Base-by-base conservation (phyloP, 2,888 invertebrate genomes). In the Heliconius ethilla region DNA sequence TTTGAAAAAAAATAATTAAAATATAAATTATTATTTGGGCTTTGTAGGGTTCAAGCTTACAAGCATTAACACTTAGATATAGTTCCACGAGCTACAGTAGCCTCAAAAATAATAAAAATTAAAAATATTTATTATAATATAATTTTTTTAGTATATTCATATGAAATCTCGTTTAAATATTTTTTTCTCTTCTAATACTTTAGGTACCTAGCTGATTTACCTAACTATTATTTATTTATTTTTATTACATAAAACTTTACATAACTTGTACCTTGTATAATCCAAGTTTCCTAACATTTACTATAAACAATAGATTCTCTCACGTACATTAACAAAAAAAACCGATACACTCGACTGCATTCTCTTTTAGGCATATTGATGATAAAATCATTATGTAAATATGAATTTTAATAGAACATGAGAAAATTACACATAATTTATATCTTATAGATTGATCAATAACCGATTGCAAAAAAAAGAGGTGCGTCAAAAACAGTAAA, bases 261-360 rank as follows among this genome's bases (percentile, higher is more conserved):
- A 62, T 59, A 62, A 59, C 4, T 63, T 63, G 40, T n/a, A 29
- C 51, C 70, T 11, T 70, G 22, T 29, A 27, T 10, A 29, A 70
- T 29, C 18, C 22, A 55, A 29, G 29, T 70, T 59, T 27, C 10
- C 73, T n/a, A 59, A 73, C 73, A 37, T 37, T 13, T 15, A 37
- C 10, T 66, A 67, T 33, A 29, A 74, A 74, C 74, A 74, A 74
- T 65, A 63, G 63, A 74, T 63, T 74, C 59, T 74, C 74, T 74
- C 74, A 74, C 73, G 45, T 74, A 63, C 0, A 74, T 74, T 65
- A n/a, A 40, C 74, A 45, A 74, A 29, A 62, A 74, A 74, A 18
- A 51, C 22, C 74, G 18, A 40, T 40, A 40, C 29, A 63, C 22
- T 45, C 27, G 40, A 74, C 74, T 40, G 74, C 63, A 27, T 65